Conservation (phyloP, 1,140 invertebrate genomes). For the Leptinotarsa texana region DNA sequence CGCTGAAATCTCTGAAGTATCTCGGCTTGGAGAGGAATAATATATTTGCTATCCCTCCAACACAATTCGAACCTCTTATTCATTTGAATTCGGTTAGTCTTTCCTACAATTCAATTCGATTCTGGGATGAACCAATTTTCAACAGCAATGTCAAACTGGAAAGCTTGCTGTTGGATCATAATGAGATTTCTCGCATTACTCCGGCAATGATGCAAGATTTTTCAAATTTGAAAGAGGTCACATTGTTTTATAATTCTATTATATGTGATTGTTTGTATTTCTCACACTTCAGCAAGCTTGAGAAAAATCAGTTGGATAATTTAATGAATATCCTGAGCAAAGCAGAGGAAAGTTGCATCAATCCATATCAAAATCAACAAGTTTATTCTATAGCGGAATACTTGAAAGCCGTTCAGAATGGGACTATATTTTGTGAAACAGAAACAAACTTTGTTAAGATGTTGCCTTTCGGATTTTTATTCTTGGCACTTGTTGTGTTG, state of each 20-base stretch:
- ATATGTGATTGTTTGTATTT: conserved; percentile 61
- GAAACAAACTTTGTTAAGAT: conserved; percentile 1
- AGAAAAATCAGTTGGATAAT: not conserved
- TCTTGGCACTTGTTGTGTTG: conserved; percentile 26
- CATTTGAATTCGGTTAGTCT: conserved; percentile 58
- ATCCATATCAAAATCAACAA: not conserved
- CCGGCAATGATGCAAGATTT: conserved; percentile 62
- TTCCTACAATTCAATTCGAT: conserved; percentile 57
- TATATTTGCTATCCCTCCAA: conserved; percentile 55
- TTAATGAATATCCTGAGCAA: not conserved
- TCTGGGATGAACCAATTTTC: conserved; percentile 59
- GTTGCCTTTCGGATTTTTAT: conserved; percentile 25
- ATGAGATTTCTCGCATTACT: conserved; percentile 61
- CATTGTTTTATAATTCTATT: conserved; percentile 60
- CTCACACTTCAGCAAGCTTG: conserved; percentile 46
- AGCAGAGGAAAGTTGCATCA: not conserved
- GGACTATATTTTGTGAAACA: conserved; percentile 17
- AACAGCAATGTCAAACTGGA: conserved; percentile 50
- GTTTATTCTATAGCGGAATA: conserved; percentile 22
- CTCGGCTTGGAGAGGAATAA: conserved; percentile 59
- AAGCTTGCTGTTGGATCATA: conserved; percentile 56
- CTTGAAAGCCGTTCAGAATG: conserved; percentile 26
- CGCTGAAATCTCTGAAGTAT: conserved; percentile 58
- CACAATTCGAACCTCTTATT: conserved; percentile 56
- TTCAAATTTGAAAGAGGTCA: conserved; percentile 54